Percentiles rank a stretch among this genome's conserved stretches.
phyloP scores from a whole-genome alignment of 2,888 invertebrate genomes.

The Nomada fucata region DNA sequence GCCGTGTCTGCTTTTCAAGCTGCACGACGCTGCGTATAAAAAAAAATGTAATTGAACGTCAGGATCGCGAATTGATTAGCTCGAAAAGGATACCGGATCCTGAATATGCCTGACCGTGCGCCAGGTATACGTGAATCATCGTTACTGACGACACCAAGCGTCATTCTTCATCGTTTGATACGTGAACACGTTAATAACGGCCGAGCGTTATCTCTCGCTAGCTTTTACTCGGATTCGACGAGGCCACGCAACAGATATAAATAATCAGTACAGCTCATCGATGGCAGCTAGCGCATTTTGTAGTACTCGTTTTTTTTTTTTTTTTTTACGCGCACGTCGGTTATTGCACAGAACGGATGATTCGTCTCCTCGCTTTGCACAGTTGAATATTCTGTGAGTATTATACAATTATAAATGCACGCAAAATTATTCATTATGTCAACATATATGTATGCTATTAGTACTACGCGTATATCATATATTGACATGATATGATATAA shows the following conservation, averaged over 20 bases:
- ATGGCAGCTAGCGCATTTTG: conserved; percentile 18
- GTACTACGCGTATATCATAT: not conserved
- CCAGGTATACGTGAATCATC: conserved; percentile 70
- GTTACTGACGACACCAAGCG: conserved; percentile 33
- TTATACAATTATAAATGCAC: not conserved
- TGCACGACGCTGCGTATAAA: not conserved
- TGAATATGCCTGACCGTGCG: conserved; percentile 54
- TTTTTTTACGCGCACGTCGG: not conserved
- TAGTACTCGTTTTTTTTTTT: conserved; percentile 22
- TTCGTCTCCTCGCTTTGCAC: not conserved
- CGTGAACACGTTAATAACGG: conserved; percentile 70
- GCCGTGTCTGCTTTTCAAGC: too few species aligned
- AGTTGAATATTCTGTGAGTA: too few species aligned
- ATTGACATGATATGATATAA: too few species aligned
- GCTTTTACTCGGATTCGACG: conserved; percentile 58
- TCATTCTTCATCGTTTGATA: conserved; percentile 58
- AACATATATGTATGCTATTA: not conserved
- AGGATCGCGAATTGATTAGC: conserved; percentile 75
- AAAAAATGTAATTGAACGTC: conserved; percentile 62
- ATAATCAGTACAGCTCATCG: conserved; percentile 56
- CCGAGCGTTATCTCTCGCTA: conserved; percentile 55
- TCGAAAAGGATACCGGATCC: conserved; percentile 74
- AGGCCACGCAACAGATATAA: conserved; percentile 67
- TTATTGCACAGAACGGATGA: not conserved
- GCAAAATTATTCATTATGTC: not conserved